Conservation (phyloP, 2,113 vertebrate species). For the Asarcornis scutulata region DNA sequence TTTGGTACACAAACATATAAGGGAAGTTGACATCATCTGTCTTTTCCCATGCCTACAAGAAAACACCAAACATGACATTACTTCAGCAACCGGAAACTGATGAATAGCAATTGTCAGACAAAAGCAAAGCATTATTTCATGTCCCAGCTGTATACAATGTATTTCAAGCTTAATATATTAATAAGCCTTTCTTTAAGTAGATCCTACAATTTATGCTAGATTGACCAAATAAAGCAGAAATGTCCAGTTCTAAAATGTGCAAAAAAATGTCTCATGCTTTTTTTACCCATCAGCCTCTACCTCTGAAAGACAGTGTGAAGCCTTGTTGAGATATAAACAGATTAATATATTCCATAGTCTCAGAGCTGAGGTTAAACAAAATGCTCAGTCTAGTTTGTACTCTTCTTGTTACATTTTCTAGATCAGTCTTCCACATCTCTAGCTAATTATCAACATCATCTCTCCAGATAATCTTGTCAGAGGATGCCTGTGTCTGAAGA, state of each 20-base stretch:
- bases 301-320: neutral
- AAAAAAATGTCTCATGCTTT: neutral
- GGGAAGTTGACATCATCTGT: neutral
- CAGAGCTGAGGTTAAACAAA: neutral
- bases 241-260: neutral
- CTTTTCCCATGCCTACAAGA: neutral
- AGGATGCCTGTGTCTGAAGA: constrained; percentile 20
- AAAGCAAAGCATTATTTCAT: neutral
- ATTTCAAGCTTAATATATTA: neutral
- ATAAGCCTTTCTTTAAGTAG: neutral
- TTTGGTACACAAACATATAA: neutral
- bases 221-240: neutral
- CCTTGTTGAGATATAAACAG: neutral
- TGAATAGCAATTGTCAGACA: neutral
- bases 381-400: neutral
- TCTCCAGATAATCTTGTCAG: constrained; percentile 49
- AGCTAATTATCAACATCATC: constrained; percentile 44
- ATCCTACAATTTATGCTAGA: neutral
- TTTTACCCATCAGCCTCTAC: neutral
- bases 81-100: neutral
- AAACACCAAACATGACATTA: neutral
- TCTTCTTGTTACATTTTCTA: neutral
- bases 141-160: neutral
- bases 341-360: neutral
- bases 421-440: constrained; percentile 6